phyloP scores from a whole-genome alignment of 2,888 invertebrate species.

The Junonia oenone region DNA sequence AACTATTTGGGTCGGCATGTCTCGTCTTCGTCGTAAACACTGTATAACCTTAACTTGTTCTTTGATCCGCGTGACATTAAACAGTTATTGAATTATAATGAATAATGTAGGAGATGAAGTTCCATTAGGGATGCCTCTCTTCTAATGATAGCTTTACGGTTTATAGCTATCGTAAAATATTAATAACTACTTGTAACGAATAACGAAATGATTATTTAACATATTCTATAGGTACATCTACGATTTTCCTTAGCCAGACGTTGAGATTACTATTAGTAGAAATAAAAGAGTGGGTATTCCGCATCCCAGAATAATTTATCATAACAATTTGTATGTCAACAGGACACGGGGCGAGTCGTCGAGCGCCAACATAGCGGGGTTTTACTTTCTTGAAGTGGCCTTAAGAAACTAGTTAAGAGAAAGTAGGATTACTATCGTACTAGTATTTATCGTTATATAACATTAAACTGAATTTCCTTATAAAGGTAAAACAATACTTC shows the following conservation, averaged over 20 bases:
- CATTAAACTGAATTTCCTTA: slow-evolving; percentile 35
- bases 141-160: neutral
- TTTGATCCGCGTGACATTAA: slow-evolving; percentile 4
- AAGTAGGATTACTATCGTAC: slow-evolving; percentile 73
- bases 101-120: neutral
- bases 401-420: slow-evolving; percentile 76
- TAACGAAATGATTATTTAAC: neutral
- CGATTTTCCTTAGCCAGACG: slow-evolving; percentile 1
- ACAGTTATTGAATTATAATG: slow-evolving; percentile 1
- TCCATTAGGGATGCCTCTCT: slow-evolving; percentile 1
- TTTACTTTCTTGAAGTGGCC: slow-evolving; percentile 77
- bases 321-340: slow-evolving; percentile 72
- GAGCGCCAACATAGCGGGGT: slow-evolving; percentile 72
- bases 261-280: slow-evolving; percentile 11
- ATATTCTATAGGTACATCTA: too few relatives aligned
- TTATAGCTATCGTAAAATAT: slow-evolving; percentile 1
- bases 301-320: slow-evolving; percentile 64
- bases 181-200: neutral
- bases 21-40: slow-evolving; percentile 21
- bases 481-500: slow-evolving; percentile 13
- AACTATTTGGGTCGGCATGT: slow-evolving; percentile 30
- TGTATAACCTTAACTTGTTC: slow-evolving; percentile 7
- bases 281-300: slow-evolving; percentile 31
- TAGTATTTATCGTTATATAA: slow-evolving; percentile 65
- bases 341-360: slow-evolving; percentile 62